These are phyloP conservation scores for Hippocampus abdominalis DNA, from an alignment of 2,113 vertebrate genomes.

Conservation along the genomic window DNA sequence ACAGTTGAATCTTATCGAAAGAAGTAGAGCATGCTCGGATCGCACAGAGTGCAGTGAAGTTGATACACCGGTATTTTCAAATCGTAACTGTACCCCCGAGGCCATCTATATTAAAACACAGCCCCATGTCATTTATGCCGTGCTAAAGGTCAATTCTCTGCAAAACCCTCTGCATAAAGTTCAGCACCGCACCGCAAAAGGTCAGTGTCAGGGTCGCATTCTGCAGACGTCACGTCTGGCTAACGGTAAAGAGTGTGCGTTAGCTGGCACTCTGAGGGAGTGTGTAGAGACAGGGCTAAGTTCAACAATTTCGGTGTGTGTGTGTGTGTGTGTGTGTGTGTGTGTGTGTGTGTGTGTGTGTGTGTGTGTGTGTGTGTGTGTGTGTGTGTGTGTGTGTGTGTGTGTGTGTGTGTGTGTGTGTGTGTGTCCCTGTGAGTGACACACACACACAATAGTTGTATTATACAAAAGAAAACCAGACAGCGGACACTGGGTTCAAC, in stretches of 20 bases:
- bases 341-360: too few species aligned
- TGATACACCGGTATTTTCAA: conserved; percentile 64
- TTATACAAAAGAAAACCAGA: conserved; percentile 25
- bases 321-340: too few species aligned
- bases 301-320: conserved; percentile 24
- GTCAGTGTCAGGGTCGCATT: conserved; percentile 56
- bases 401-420: too few species aligned
- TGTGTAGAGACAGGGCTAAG: conserved; percentile 35
- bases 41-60: conserved; percentile 28
- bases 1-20: not conserved
- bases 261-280: not conserved
- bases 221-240: conserved; percentile 43
- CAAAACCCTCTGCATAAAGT: conserved; percentile 51
- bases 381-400: too few species aligned
- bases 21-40: not conserved
- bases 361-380: too few species aligned
- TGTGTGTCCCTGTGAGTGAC: not conserved
- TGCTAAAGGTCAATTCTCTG: conserved; percentile 63
- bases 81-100: conserved; percentile 62
- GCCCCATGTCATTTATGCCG: conserved; percentile 31
- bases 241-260: not conserved
- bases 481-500: conserved; percentile 11
- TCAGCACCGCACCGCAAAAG: conserved; percentile 58
- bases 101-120: conserved; percentile 69
- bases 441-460: conserved; percentile 20